Percentiles rank a stretch among this genome's conserved stretches.
Conservation (phyloP, 2,113 vertebrate genomes). For the Echinops telfairi region DNA sequence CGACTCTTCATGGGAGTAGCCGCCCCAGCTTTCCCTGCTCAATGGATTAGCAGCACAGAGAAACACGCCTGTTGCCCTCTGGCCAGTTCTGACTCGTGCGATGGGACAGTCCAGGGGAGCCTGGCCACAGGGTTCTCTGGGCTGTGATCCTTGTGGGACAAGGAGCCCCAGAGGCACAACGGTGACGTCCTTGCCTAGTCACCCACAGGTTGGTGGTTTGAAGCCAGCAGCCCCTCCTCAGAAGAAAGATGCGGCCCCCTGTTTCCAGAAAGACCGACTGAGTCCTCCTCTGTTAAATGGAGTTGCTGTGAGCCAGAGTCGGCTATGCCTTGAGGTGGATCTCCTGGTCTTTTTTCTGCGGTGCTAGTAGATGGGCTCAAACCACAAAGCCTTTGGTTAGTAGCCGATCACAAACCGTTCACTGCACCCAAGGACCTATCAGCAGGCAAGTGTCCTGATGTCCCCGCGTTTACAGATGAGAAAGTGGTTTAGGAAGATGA, state of each 20-base stretch:
- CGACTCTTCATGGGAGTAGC: too few species aligned
- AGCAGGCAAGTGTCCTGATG: background rate
- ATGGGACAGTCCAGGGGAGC: too few species aligned
- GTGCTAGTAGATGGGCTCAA: background rate
- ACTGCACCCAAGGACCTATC: background rate
- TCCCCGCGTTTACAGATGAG: background rate
- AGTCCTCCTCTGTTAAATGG: background rate
- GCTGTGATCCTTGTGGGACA: background rate
- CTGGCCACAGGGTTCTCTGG: too few species aligned
- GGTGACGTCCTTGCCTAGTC: background rate
- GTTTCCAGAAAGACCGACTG: background rate
- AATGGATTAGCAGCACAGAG: too few species aligned
- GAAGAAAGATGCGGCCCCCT: background rate
- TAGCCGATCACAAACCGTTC: background rate
- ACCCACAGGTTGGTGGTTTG: background rate
- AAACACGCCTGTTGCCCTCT: too few species aligned
- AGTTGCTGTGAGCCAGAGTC: background rate
- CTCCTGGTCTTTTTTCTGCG: background rate
- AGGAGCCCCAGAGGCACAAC: background rate
- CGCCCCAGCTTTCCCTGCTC: too few species aligned
- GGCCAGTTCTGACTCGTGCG: too few species aligned
- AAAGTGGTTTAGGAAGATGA: background rate
- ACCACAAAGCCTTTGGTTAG: background rate
- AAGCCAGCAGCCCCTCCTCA: background rate
- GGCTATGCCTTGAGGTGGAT: background rate